Percentiles rank a stretch among this genome's conserved stretches.
phyloP scores from a whole-genome alignment of 2,888 invertebrate genomes.

The Chesias legatella region DNA sequence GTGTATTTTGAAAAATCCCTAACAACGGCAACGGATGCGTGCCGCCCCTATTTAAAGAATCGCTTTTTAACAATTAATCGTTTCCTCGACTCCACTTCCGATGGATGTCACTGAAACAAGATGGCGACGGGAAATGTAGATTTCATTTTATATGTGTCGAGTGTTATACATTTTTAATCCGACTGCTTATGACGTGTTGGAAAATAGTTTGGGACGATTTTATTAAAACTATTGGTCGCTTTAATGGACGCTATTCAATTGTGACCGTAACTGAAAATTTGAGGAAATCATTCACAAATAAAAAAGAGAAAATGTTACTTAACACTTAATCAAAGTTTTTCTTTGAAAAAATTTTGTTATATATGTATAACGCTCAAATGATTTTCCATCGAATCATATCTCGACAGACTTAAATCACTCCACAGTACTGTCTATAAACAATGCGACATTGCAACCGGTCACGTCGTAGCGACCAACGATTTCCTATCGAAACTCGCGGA shows the following conservation, averaged over 20 bases:
- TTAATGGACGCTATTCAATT: too few relatives aligned
- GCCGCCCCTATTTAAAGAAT: constrained; percentile 46
- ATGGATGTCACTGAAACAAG: constrained; percentile 38
- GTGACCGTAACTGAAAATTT: too few relatives aligned
- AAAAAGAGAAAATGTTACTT: too few relatives aligned
- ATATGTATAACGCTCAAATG: too few relatives aligned
- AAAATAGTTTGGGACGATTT: too few relatives aligned
- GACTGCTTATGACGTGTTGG: too few relatives aligned
- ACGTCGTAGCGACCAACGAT: constrained; percentile 8
- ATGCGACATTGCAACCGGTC: constrained; percentile 12
- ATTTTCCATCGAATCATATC: too few relatives aligned
- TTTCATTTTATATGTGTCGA: constrained; percentile 30
- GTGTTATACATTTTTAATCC: constrained; percentile 10
- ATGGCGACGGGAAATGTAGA: constrained; percentile 41
- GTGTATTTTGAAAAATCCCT: constrained; percentile 44
- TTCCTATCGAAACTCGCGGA: constrained; percentile 14
- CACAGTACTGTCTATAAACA: constrained; percentile 1
- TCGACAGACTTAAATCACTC: constrained; percentile 2
- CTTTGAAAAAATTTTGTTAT: too few relatives aligned
- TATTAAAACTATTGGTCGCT: too few relatives aligned
- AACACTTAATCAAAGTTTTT: too few relatives aligned
- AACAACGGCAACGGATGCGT: constrained; percentile 44
- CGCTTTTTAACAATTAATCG: constrained; percentile 64
- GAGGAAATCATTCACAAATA: too few relatives aligned
- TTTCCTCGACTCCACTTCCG: constrained; percentile 48